Percentiles rank a stretch among this genome's conserved stretches.
phyloP scores from a whole-genome alignment of 2,113 vertebrate genomes.

The Collichthys lucidus region DNA sequence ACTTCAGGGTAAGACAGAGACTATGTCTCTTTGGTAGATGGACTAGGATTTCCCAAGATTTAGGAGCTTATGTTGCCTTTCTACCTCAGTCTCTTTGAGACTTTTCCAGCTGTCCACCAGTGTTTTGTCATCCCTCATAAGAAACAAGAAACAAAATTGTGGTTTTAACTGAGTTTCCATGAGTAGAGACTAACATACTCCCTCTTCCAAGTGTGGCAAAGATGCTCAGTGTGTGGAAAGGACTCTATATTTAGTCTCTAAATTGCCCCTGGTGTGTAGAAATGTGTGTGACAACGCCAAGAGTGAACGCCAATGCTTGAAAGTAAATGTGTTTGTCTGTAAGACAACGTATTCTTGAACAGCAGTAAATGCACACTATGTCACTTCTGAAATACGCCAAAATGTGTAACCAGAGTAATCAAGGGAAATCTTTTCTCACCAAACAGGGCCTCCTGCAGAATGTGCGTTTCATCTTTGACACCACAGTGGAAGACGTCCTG shows the following conservation, averaged over 20 bases:
- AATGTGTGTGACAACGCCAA: conserved; percentile 23
- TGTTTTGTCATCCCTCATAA: conserved; percentile 23
- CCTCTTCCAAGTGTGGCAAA: conserved; percentile 24
- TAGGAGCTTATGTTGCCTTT: background rate
- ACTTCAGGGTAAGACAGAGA: conserved; percentile 90
- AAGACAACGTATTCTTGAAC: background rate
- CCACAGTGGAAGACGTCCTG: conserved; percentile 90
- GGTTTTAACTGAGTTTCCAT: conserved; percentile 45
- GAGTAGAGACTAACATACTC: conserved; percentile 26
- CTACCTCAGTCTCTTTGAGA: background rate
- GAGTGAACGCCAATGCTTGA: conserved; percentile 6
- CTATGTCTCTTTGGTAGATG: background rate
- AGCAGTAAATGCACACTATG: background rate
- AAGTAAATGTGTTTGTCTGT: conserved; percentile 11
- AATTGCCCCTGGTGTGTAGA: conserved; percentile 56
- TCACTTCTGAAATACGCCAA: conserved; percentile 5
- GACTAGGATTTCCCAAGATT: conserved; percentile 17
- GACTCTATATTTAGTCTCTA: conserved; percentile 58
- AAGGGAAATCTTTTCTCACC: conserved; percentile 38
- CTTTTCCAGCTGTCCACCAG: background rate
- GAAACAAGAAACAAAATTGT: conserved; percentile 38
- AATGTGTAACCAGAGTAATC: too few species aligned
- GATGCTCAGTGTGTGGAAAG: conserved; percentile 38
- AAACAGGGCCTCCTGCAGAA: conserved; percentile 95
- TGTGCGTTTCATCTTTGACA: conserved; percentile 90